phyloP scores from a whole-genome alignment of 2,888 invertebrate genomes.

The Pimpla rufipes region DNA sequence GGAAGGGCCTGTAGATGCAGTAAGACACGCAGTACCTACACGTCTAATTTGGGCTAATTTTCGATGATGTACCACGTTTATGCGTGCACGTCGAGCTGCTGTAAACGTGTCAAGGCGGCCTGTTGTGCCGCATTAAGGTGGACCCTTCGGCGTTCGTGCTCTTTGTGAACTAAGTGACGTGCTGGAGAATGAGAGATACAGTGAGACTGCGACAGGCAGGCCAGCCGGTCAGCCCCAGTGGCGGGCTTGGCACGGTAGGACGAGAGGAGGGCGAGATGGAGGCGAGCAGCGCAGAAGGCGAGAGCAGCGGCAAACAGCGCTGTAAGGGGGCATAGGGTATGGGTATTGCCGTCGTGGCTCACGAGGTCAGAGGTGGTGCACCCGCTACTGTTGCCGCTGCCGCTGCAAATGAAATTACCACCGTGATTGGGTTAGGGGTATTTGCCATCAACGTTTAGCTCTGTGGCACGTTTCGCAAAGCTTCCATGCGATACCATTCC shows the following conservation, averaged over 20 bases:
- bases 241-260: neutral
- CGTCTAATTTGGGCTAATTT: neutral
- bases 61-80: neutral
- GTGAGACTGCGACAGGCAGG: constrained; percentile 8
- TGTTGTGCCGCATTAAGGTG: constrained; percentile 7
- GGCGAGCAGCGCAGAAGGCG: constrained; percentile 36
- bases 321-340: constrained; percentile 38
- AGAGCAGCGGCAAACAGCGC: constrained; percentile 55
- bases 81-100: neutral
- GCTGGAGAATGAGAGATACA: neutral
- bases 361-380: constrained; percentile 8
- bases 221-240: neutral
- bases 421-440: constrained; percentile 64
- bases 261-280: neutral
- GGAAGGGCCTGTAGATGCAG: no score
- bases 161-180: constrained; percentile 11
- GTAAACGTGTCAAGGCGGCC: constrained; percentile 16
- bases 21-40: neutral
- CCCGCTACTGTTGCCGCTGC: neutral
- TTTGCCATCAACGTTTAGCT: constrained; percentile 68
- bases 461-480: constrained; percentile 59
- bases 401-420: constrained; percentile 63
- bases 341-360: constrained; percentile 46
- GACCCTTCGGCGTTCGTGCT: constrained; percentile 8
- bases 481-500: constrained; percentile 25